A percentile compares a stretch with the other conserved stretches of the same genome.
These are phyloP conservation scores for Protobothrops mucrosquamatus DNA, from an alignment of 2,113 vertebrate species.

Conservation along the genomic window DNA sequence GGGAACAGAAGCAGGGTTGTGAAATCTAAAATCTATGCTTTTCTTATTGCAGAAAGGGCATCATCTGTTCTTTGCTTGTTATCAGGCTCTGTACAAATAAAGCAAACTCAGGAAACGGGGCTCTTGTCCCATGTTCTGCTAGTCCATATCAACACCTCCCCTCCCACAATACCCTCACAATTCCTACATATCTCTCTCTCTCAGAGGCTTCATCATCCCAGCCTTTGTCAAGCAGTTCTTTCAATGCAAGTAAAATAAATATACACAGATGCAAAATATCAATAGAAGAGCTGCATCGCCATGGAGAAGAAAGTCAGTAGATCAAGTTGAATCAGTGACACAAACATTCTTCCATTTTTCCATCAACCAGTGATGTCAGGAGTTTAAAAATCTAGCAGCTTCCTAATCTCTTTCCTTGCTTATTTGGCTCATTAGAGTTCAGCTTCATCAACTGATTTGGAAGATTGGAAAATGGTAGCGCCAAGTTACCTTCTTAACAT, in stretches of 20 bases:
- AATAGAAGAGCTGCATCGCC: not conserved
- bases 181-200: not conserved
- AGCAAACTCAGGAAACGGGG: not conserved
- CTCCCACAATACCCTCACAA: no score
- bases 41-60: not conserved
- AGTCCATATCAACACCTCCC: not conserved
- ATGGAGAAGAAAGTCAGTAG: constrained; percentile 32
- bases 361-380: constrained; percentile 25
- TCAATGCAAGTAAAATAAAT: not conserved
- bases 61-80: not conserved
- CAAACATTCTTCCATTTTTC: constrained; percentile 28
- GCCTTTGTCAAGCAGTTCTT: not conserved
- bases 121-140: not conserved
- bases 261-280: not conserved
- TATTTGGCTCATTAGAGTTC: constrained; percentile 41
- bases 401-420: constrained; percentile 23
- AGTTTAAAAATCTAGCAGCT: constrained; percentile 44
- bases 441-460: constrained; percentile 18
- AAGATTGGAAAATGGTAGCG: not conserved
- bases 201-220: not conserved
- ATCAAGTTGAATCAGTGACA: constrained; percentile 53
- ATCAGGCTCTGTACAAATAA: not conserved
- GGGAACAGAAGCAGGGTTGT: not conserved
- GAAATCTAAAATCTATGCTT: not conserved
- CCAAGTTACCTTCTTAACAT: not conserved